A percentile compares a stretch with the other conserved stretches of the same genome.
These are phyloP conservation scores for Amphimallon solstitiale DNA, from an alignment of 2,888 invertebrate genomes.

Conservation along the genomic window DNA sequence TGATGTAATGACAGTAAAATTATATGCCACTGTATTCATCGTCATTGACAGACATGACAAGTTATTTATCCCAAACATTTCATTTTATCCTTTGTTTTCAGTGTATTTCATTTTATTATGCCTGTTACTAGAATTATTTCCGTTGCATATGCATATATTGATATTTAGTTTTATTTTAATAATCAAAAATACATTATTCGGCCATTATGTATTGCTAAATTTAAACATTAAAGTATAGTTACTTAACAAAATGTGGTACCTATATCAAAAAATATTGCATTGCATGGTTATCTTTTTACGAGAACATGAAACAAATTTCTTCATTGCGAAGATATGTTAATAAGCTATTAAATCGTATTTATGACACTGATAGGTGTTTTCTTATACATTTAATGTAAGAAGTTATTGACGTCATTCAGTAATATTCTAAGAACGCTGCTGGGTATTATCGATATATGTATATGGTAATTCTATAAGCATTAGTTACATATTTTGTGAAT, in stretches of 20 bases:
- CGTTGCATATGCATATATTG: too few relatives aligned
- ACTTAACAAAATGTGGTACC: background rate
- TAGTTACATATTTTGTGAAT: too few relatives aligned
- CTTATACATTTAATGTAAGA: conserved; percentile 17
- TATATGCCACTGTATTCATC: too few relatives aligned
- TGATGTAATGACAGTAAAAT: too few relatives aligned
- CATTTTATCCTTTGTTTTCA: too few relatives aligned
- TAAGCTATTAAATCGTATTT: conserved; percentile 24
- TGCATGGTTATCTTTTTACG: conserved; percentile 2
- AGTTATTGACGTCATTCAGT: conserved; percentile 17
- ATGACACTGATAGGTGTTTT: conserved; percentile 1
- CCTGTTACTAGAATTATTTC: too few relatives aligned
- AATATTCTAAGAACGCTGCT: conserved; percentile 7
- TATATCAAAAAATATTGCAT: conserved; percentile 9
- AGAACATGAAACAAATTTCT: conserved; percentile 20
- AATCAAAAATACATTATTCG: background rate
- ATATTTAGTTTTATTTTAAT: conserved; percentile 6
- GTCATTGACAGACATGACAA: too few relatives aligned
- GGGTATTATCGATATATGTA: background rate
- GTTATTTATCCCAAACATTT: too few relatives aligned
- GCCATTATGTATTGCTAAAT: background rate
- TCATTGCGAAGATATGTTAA: conserved; percentile 6
- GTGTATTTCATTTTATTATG: too few relatives aligned
- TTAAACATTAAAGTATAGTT: background rate
- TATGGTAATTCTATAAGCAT: too few relatives aligned